A percentile compares a stretch with the other conserved stretches of the same genome.
Evolutionary conservation across 2,113 vertebrate species (phyloP).

Genomic region (Anser brachyrhynchus): DNA sequence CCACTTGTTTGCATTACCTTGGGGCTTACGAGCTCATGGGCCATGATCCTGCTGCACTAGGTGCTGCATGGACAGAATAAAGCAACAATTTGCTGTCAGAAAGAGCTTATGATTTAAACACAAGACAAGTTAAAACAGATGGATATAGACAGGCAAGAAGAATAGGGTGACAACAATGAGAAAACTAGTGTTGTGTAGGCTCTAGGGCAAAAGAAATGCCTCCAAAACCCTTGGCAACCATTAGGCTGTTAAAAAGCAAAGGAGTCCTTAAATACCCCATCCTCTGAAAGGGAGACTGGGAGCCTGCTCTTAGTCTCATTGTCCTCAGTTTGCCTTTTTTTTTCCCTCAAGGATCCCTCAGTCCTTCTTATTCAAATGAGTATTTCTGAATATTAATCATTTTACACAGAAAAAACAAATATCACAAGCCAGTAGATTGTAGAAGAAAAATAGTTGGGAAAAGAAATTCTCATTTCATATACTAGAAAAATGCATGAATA

Average conservation of each 20-base stretch:
- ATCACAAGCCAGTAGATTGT: background rate
- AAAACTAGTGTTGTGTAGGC: background rate
- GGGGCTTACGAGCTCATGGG: background rate
- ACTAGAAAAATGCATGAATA: background rate
- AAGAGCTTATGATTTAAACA: background rate
- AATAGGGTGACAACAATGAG: background rate
- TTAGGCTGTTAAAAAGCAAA: background rate
- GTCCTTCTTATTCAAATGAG: background rate
- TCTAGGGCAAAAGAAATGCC: background rate
- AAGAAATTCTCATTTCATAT: background rate
- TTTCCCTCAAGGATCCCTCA: background rate
- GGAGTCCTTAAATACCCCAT: background rate
- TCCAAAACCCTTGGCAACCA: slow-evolving; percentile 24
- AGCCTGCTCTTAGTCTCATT: background rate
- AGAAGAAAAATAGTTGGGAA: background rate
- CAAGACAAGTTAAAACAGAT: background rate
- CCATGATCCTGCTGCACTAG: fast-evolving
- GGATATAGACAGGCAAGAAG: background rate
- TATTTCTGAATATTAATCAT: background rate
- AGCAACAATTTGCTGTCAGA: background rate
- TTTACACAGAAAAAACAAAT: background rate
- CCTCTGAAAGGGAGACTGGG: background rate
- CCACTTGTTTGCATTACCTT: background rate
- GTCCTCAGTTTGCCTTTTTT: background rate
- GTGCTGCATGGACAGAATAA: background rate